Conservation (phyloP, 2,797 vertebrate genomes). For the Tiaroga cobitis region DNA sequence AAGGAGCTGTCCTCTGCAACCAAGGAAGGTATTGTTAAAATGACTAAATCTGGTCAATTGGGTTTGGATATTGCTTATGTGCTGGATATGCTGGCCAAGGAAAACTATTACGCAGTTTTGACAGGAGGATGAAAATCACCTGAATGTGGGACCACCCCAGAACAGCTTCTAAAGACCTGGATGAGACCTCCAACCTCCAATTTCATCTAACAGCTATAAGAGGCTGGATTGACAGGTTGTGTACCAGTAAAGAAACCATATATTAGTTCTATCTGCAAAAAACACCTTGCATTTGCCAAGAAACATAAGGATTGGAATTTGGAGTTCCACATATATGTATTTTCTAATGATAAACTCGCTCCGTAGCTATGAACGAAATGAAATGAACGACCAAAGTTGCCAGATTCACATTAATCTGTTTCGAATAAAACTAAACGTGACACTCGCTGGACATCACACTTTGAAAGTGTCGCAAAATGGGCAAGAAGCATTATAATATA, state of each 20-base stretch:
- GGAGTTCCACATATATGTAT: neutral
- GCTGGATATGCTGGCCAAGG: neutral
- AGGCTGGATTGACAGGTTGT: neutral
- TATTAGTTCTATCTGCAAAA: no score
- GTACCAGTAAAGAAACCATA: no score
- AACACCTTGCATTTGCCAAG: no score
- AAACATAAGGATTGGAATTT: no score
- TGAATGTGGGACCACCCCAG: no score
- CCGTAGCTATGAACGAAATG: neutral
- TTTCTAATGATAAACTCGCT: neutral
- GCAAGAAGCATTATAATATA: neutral
- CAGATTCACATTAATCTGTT: neutral
- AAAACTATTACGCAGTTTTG: neutral
- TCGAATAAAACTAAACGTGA: neutral
- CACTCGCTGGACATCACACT: neutral
- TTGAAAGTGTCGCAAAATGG: neutral
- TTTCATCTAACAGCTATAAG: no score
- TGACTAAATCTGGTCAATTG: neutral
- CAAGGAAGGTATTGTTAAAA: neutral
- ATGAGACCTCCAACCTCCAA: neutral
- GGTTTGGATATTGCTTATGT: neutral
- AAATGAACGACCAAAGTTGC: neutral
- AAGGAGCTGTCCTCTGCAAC: neutral
- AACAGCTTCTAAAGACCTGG: no score
- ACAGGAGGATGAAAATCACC: neutral